A percentile compares a stretch with the other conserved stretches of the same genome.
These are phyloP conservation scores for Poecilus cupreus DNA, from an alignment of 2,888 invertebrate genomes.

Conservation along the genomic window DNA sequence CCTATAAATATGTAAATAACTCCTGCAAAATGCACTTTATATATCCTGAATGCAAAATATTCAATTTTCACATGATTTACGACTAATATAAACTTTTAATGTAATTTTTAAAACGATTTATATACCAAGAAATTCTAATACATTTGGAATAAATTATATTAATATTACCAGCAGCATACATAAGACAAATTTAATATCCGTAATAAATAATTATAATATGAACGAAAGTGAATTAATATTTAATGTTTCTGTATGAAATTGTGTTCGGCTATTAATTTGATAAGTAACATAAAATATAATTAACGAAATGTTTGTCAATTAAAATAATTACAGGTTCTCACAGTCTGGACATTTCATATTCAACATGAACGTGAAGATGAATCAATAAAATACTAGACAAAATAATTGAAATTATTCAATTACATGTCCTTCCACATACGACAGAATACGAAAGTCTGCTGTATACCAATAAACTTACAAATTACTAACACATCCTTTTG, in stretches of 20 bases:
- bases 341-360: neutral
- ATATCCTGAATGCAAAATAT: neutral
- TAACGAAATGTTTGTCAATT: slow-evolving; percentile 30
- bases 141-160: slow-evolving; percentile 22
- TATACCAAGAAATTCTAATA: neutral
- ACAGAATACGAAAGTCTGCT: no score
- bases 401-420: slow-evolving; percentile 30
- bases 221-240: slow-evolving; percentile 6
- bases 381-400: slow-evolving; percentile 31
- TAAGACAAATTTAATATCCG: neutral
- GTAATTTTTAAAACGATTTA: neutral
- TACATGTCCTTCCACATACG: neutral
- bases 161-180: neutral
- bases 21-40: neutral
- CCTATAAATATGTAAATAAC: neutral
- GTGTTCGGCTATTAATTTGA: slow-evolving; percentile 17
- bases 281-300: slow-evolving; percentile 28
- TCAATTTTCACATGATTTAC: neutral
- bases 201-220: slow-evolving; percentile 32
- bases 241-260: slow-evolving; percentile 28
- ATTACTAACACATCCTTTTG: neutral
- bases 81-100: neutral
- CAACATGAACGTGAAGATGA: neutral
- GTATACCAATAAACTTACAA: neutral
- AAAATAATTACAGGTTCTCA: slow-evolving; percentile 28